Evolutionary conservation across 2,888 invertebrate genomes (phyloP).

Genomic region (Anthophora plumipes): DNA sequence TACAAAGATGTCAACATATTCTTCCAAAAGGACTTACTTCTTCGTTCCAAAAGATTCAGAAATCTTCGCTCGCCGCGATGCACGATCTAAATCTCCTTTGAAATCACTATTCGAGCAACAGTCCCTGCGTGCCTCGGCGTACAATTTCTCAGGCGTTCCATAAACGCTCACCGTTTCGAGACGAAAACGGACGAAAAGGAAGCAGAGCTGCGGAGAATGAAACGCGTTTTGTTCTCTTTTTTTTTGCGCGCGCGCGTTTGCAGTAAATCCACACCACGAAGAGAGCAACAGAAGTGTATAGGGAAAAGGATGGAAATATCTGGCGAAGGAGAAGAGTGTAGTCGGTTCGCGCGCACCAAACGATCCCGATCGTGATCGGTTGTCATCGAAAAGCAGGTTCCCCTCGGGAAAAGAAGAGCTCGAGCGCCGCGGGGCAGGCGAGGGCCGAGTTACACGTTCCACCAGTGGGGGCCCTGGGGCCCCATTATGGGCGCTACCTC

Average conservation of each 20-base stretch:
- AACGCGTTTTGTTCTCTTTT: conserved; percentile 10
- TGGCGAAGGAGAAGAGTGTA: neutral
- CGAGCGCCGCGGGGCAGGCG: conserved; percentile 53
- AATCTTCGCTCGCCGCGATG: neutral
- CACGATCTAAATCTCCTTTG: neutral
- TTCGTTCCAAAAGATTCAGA: neutral
- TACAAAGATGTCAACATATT: too few relatives aligned
- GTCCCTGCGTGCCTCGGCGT: conserved; percentile 2
- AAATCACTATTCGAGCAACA: neutral
- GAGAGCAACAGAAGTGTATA: neutral
- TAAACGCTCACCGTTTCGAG: conserved; percentile 25
- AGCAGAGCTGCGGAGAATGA: neutral
- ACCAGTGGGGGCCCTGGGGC: conserved; percentile 70
- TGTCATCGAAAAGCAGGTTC: conserved; percentile 71
- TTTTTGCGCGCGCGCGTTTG: conserved; percentile 28
- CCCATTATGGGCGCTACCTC: conserved; percentile 80
- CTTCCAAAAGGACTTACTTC: neutral
- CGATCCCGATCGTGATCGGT: conserved; percentile 62
- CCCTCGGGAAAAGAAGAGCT: conserved; percentile 62
- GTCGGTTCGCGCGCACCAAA: conserved; percentile 20
- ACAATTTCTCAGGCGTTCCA: conserved; percentile 25
- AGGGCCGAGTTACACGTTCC: conserved; percentile 75
- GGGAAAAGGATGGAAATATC: neutral
- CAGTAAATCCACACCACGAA: conserved; percentile 5
- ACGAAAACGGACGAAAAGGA: conserved; percentile 16